phyloP scores from a whole-genome alignment of 1,140 invertebrate species.

The Euschistus heros region DNA sequence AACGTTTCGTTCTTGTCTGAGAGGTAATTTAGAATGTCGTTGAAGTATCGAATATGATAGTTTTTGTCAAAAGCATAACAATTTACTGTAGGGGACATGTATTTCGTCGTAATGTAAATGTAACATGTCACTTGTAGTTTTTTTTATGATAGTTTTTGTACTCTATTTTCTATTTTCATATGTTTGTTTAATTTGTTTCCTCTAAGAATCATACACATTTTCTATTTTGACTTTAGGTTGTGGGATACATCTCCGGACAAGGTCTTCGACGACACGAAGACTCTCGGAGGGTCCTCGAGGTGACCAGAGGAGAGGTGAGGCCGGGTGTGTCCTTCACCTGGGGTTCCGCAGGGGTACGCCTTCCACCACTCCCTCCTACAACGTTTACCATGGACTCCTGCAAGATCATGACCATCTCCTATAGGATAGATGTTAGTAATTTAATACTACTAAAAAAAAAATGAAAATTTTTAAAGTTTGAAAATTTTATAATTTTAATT shows the following conservation, averaged over 20 bases:
- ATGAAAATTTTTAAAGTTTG: no score
- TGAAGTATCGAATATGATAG: no score
- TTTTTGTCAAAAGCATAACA: no score
- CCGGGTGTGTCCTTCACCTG: constrained; percentile 31
- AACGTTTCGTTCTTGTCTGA: no score
- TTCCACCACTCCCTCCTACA: constrained; percentile 32
- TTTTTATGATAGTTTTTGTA: no score
- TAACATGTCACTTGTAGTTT: no score
- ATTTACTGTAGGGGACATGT: no score
- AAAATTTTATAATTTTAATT: no score
- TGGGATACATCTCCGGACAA: constrained; percentile 32
- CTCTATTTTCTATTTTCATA: not conserved
- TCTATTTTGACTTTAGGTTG: constrained; percentile 27
- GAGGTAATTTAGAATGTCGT: no score
- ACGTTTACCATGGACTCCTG: constrained; percentile 29
- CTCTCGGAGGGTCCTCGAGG: constrained; percentile 29
- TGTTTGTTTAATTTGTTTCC: not conserved
- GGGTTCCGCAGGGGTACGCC: constrained; percentile 25
- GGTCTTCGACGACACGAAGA: constrained; percentile 30
- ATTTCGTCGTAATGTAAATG: no score
- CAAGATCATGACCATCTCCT: constrained; percentile 32
- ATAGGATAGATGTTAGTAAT: constrained; percentile 32
- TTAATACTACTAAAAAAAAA: no score
- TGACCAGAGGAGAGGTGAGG: constrained; percentile 29
- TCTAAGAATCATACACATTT: not conserved